Percentiles rank a stretch among this genome's conserved stretches.
Conservation (phyloP, 2,888 invertebrate species). For the Rosalia funebris region DNA sequence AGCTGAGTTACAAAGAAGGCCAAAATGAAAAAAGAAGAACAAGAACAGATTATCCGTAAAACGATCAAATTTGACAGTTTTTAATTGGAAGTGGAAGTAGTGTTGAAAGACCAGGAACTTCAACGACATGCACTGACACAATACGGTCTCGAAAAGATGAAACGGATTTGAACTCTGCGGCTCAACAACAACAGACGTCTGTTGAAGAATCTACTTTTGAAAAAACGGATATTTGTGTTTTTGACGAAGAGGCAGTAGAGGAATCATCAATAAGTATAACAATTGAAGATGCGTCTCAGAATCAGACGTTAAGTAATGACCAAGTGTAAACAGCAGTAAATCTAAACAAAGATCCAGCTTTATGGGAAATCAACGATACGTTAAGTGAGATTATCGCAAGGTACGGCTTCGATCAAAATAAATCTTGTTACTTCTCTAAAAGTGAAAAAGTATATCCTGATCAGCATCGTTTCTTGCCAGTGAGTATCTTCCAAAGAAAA, state of each 20-base stretch:
- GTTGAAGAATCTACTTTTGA: too few species aligned
- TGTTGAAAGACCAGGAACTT: not conserved
- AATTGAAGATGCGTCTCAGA: slow-evolving; percentile 2
- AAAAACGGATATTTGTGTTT: too few species aligned
- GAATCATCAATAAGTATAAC: not conserved
- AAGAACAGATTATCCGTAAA: not conserved
- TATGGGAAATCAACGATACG: slow-evolving; percentile 15
- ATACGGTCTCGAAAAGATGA: too few species aligned
- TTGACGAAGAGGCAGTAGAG: not conserved
- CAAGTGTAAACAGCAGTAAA: not conserved
- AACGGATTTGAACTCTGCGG: too few species aligned
- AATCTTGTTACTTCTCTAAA: slow-evolving; percentile 15
- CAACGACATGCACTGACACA: too few species aligned
- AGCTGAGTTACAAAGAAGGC: not conserved
- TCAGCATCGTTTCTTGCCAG: slow-evolving; percentile 11
- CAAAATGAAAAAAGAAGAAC: slow-evolving; percentile 5
- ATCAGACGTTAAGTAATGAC: too few species aligned
- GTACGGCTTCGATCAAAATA: slow-evolving; percentile 19
- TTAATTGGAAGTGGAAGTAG: slow-evolving; percentile 12
- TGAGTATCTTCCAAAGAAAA: slow-evolving; percentile 19
- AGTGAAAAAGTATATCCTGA: slow-evolving; percentile 19
- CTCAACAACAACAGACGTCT: too few species aligned
- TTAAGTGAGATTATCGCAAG: slow-evolving; percentile 14
- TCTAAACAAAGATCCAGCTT: not conserved
- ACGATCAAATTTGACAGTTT: not conserved